A percentile compares a stretch with the other conserved stretches of the same genome.
Conservation (phyloP, 2,888 invertebrate species). For the Leistus spinibarbis region DNA sequence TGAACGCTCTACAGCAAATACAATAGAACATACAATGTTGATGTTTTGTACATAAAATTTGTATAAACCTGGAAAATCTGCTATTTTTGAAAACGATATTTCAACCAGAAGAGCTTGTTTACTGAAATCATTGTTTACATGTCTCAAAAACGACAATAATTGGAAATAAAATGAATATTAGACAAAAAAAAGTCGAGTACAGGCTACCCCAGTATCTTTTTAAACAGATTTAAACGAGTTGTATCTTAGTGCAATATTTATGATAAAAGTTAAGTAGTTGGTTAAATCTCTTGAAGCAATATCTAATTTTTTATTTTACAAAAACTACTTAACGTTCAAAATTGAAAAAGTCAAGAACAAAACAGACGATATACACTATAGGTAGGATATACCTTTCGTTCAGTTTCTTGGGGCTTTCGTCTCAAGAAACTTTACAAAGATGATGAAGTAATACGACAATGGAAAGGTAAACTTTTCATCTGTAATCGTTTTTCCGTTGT, state of each 20-base stretch:
- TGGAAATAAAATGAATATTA: no score
- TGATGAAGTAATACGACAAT: constrained; percentile 2
- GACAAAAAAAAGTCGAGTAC: no score
- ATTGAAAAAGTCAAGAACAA: background rate
- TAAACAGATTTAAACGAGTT: background rate
- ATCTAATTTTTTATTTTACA: background rate
- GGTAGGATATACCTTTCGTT: no score
- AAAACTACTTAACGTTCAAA: background rate
- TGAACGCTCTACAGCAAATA: no score
- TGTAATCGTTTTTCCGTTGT: constrained; percentile 1
- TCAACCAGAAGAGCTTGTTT: no score
- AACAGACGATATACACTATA: background rate
- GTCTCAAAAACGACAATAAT: no score
- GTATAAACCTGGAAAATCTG: no score
- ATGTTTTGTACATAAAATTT: no score
- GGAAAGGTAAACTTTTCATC: background rate
- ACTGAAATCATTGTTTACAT: no score
- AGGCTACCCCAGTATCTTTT: no score
- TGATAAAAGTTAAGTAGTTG: background rate
- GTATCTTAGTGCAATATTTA: background rate
- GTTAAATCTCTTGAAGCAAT: background rate
- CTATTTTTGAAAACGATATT: no score
- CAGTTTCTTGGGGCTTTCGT: background rate
- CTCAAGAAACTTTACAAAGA: background rate
- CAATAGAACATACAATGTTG: no score